Evolutionary conservation across 2,888 invertebrate genomes (phyloP), one percentile per base, ranked within the genome.

Genomic region (Oligia latruncula): DNA sequence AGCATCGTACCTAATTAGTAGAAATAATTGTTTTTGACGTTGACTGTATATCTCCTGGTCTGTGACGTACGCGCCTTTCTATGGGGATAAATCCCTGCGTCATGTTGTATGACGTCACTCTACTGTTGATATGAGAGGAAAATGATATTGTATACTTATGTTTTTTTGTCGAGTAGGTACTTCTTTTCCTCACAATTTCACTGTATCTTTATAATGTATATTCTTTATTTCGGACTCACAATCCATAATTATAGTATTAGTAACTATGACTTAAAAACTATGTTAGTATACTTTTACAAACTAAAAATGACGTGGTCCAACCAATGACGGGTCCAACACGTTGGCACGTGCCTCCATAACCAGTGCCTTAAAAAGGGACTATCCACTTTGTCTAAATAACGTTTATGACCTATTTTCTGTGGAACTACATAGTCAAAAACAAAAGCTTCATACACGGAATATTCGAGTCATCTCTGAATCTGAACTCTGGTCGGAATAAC

Each of bases 1-100:
- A 43, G 46, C 23, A 65, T 65, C 58, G 71, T 71, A 62, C 40
- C n/a, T 74, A 70, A 82, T 15, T 40, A 58, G 23, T 65, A 43
- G 80, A 77, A 83, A 73, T 80, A 75, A 85, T 87, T 67, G 4
- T 64, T 71, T 75, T 73, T 71, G 64, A 73, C 52, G 66, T 55
- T n/a, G 66, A 71, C 40, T 71, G 46, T n/a, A 8, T 35, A 70
- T 62, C 40, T 72, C 29, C 15, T 35, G 15, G 29, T 17, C 15
- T 52, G 35, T 78, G 83, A 83, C 74, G 84, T 72, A 17, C n/a
- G 9, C 6, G 43, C 62, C 60, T 46, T 76, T 58, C 55, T 66
- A 52, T 4, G 20, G 58, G 40, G 29, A 46, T 23, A 55, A 62
- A 55, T 35, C 29, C 15, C 55, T 68, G 46, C 35, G 15, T 84